These are phyloP conservation scores for Crematogaster levior DNA, from an alignment of 2,888 invertebrate genomes.

Conservation along the genomic window DNA sequence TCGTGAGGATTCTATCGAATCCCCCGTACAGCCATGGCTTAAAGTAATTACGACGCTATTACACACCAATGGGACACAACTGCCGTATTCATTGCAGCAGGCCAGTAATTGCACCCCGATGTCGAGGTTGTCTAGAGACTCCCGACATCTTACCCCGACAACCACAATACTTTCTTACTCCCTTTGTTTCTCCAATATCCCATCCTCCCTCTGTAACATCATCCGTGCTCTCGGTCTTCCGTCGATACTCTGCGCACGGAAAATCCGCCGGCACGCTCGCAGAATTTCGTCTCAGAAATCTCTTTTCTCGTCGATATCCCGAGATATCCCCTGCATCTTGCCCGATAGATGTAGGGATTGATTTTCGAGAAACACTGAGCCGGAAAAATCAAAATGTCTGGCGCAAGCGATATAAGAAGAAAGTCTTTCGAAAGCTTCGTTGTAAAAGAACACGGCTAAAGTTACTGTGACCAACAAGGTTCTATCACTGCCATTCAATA, in stretches of 20 bases:
- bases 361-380: conserved; percentile 29
- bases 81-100: conserved; percentile 28
- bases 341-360: background rate
- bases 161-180: conserved; percentile 25
- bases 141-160: conserved; percentile 7
- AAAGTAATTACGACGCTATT: conserved; percentile 42
- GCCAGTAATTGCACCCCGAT: conserved; percentile 45
- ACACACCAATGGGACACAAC: conserved; percentile 36
- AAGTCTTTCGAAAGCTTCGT: background rate
- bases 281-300: conserved; percentile 33
- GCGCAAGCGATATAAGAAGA: conserved; percentile 15
- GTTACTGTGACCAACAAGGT: background rate
- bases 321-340: background rate
- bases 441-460: background rate
- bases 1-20: conserved; percentile 12
- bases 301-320: background rate
- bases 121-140: conserved; percentile 20
- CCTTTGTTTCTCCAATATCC: background rate
- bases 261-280: conserved; percentile 22
- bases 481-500: too few species aligned
- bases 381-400: conserved; percentile 14
- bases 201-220: conserved; percentile 15
- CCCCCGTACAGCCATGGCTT: background rate
- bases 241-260: conserved; percentile 26
- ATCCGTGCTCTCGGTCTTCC: conserved; percentile 4